phyloP scores from a whole-genome alignment of 2,888 invertebrate species.

The Andrena minutula region DNA sequence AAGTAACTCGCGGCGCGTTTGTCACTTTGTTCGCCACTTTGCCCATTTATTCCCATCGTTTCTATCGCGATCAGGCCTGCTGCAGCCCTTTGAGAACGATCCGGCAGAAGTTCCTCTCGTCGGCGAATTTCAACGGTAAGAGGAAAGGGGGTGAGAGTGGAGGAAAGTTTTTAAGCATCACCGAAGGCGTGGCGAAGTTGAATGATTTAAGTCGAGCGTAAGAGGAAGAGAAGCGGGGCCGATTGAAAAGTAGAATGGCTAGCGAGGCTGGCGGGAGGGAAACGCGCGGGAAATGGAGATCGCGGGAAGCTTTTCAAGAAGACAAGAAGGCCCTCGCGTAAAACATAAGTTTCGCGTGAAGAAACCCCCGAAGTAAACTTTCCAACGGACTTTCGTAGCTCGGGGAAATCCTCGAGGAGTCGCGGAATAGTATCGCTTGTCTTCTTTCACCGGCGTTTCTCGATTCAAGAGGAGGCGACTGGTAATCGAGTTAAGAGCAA shows the following conservation, averaged over 20 bases:
- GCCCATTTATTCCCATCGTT: conserved; percentile 24
- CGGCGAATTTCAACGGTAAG: conserved; percentile 7
- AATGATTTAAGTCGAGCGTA: conserved; percentile 50
- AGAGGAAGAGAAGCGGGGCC: conserved; percentile 7
- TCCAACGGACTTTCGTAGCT: conserved; percentile 43
- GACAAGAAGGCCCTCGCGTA: conserved; percentile 60
- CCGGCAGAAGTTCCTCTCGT: background rate
- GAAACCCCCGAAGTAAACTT: conserved; percentile 66
- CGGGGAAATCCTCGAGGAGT: conserved; percentile 14
- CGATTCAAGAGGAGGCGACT: background rate
- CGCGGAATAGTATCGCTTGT: conserved; percentile 28
- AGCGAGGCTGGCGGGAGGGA: background rate
- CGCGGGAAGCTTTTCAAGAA: conserved; percentile 53
- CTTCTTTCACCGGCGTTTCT: background rate
- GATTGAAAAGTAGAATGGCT: conserved; percentile 56
- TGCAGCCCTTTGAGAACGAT: background rate
- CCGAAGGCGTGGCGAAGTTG: conserved; percentile 45
- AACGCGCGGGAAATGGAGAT: conserved; percentile 47
- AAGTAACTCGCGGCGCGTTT: conserved; percentile 24
- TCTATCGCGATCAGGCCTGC: conserved; percentile 26
- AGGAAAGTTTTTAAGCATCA: conserved; percentile 36
- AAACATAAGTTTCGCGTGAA: conserved; percentile 70
- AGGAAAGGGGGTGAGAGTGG: background rate
- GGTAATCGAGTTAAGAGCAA: conserved; percentile 24
- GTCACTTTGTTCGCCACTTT: conserved; percentile 17